Evolutionary conservation across 2,113 vertebrate species (phyloP).

Genomic region (Sprattus sprattus): DNA sequence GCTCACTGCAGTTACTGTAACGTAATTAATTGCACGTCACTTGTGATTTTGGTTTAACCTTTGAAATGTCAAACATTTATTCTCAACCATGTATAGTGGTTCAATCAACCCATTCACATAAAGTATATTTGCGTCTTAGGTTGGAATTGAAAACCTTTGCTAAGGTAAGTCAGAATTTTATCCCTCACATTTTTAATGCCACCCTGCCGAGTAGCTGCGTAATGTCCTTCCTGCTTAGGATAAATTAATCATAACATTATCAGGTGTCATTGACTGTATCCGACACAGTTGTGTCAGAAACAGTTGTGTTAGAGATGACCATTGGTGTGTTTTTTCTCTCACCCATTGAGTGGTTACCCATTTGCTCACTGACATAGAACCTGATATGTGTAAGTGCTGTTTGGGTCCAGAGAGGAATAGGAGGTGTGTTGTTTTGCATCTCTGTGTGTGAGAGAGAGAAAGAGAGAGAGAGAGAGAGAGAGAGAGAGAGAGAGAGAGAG

Average conservation of each 20-base stretch:
- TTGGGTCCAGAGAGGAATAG: constrained; percentile 1
- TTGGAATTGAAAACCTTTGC: constrained; percentile 55
- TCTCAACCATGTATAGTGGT: neutral
- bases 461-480: too few species aligned
- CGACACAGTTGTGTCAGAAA: neutral
- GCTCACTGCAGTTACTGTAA: neutral
- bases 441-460: neutral
- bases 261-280: neutral
- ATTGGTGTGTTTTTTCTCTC: neutral
- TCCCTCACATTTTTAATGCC: neutral
- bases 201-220: neutral
- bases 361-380: constrained; percentile 35
- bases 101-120: neutral
- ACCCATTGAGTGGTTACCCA: constrained; percentile 7
- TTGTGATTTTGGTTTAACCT: neutral
- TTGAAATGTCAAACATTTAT: neutral
- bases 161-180: constrained; percentile 42
- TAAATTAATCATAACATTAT: neutral
- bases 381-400: constrained; percentile 38
- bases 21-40: neutral
- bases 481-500: too few species aligned
- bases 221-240: neutral
- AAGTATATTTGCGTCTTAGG: constrained; percentile 61
- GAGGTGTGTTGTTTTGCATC: constrained; percentile 2
- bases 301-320: neutral